A percentile compares a stretch with the other conserved stretches of the same genome.
phyloP scores from a whole-genome alignment of 2,888 invertebrate species.

The Acanthosoma haemorrhoidale region DNA sequence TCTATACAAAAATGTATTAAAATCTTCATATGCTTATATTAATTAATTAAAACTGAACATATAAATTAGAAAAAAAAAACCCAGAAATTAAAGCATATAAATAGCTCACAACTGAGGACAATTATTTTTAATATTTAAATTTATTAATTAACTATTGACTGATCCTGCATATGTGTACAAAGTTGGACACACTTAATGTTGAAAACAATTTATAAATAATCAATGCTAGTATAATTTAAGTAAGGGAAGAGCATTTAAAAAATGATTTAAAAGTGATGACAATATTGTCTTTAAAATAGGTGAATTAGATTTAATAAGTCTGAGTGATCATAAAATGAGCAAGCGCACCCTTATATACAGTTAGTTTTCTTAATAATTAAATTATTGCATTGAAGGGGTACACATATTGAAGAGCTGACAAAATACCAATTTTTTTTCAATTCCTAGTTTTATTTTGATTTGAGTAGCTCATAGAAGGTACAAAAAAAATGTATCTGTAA shows the following conservation, averaged over 20 bases:
- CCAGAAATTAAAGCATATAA: conserved; percentile 34
- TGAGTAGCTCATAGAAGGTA: background rate
- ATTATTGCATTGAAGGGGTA: conserved; percentile 22
- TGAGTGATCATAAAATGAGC: conserved; percentile 19
- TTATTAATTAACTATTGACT: background rate
- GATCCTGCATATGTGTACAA: background rate
- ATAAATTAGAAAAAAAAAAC: conserved; percentile 37
- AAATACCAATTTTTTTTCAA: background rate
- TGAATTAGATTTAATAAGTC: conserved; percentile 13
- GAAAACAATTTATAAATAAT: background rate
- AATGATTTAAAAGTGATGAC: conserved; percentile 2
- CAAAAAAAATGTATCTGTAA: background rate
- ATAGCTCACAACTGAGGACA: conserved; percentile 28
- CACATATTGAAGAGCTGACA: background rate
- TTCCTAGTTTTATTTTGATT: conserved; percentile 23
- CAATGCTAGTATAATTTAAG: no score
- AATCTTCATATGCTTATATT: conserved; percentile 32
- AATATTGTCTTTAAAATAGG: conserved; percentile 19
- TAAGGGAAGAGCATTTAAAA: conserved; percentile 3
- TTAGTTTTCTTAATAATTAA: background rate
- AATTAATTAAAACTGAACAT: conserved; percentile 30
- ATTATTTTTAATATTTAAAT: background rate
- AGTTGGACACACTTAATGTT: background rate
- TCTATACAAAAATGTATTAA: conserved; percentile 44
- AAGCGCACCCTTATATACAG: conserved; percentile 24